phyloP scores from a whole-genome alignment of 2,113 vertebrate genomes.

The Dolichallabes microphthalmus region DNA sequence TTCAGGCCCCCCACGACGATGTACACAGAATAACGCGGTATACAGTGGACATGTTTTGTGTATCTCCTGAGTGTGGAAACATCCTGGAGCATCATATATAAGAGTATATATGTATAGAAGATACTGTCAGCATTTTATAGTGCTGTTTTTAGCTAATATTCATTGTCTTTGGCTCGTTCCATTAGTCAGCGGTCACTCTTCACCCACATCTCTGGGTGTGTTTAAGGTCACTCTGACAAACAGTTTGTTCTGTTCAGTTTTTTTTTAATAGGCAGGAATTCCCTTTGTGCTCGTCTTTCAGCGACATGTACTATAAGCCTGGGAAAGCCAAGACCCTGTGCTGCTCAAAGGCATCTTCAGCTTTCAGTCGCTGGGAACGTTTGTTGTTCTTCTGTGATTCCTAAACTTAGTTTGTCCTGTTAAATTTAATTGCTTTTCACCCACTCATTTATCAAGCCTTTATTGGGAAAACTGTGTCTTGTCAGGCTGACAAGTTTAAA shows the following conservation, averaged over 20 bases:
- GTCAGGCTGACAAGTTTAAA: conserved; percentile 5
- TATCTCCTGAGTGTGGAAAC: conserved; percentile 2
- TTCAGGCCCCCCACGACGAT: too few species aligned
- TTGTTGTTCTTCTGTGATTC: not conserved
- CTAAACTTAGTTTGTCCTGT: not conserved
- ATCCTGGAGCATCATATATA: not conserved
- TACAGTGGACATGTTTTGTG: not conserved
- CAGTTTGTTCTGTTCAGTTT: conserved; percentile 49
- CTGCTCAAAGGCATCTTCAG: not conserved
- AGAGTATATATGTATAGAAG: too few species aligned
- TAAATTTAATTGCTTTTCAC: not conserved
- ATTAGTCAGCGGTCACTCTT: conserved; percentile 12
- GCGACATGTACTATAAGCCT: conserved; percentile 55
- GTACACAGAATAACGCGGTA: too few species aligned
- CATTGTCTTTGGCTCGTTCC: conserved; percentile 1
- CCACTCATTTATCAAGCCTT: not conserved
- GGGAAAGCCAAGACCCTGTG: conserved; percentile 43
- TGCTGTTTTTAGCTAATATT: conserved; percentile 3
- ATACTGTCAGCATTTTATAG: not conserved
- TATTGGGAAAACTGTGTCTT: conserved; percentile 23
- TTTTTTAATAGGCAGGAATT: conserved; percentile 61
- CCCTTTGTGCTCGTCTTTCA: conserved; percentile 51
- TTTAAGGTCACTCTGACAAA: conserved; percentile 48
- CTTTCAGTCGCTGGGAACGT: not conserved
- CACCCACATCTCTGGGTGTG: conserved; percentile 44